Evolutionary conservation across 2,888 invertebrate species (phyloP), one percentile per base, ranked within the genome.

Genomic region (Erebia aethiops): DNA sequence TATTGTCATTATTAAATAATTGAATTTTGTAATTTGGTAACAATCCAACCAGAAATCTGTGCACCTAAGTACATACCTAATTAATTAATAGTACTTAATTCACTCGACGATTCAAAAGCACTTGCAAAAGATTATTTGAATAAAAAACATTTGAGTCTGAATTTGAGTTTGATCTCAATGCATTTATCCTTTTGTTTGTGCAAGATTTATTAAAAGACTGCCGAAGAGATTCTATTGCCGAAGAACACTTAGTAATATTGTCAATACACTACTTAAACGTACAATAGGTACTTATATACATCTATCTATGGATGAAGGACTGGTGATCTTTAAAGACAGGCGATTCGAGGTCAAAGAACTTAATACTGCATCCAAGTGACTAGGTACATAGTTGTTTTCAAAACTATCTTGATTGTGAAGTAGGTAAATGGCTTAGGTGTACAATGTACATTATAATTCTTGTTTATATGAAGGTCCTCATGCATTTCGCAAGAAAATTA

Each of bases 301-400:
- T 52, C n/a, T n/a, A 46, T 61, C 43, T 13, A 58, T 60, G 43
- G 49, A 21, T 65, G 14, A 43, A 65, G 66, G 54, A 66, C 66
- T 21, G 43, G 66, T 65, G 65, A 66, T 66, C 66, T 46, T 66
- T 66, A 56, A 21, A 57, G 16, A 57, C 66, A 43, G n/a, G 56
- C 66, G 18, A 66, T 66, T 57, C n/a, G 41, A 64, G 64, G 64
- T 64, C 54, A 54, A 41, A 41, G 64, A 64, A 54, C 64, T 18
- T 35, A 52, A 41, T 18, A 52, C 11, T 54, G 64, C 64, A 64
- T 64, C 13, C 41, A 64, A 54, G 14, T 35, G 52, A 14, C n/a
- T 51, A 14, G 26, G 16, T 51, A 49, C 9, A 1, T n/a, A 16
- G 18, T 57, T n/a, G 46, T 46, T 2, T 46, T 43, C 18, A 13